Evolutionary conservation across 2,113 vertebrate species (phyloP), one percentile per base, ranked within the genome.

Genomic region (Climacteris rufus): DNA sequence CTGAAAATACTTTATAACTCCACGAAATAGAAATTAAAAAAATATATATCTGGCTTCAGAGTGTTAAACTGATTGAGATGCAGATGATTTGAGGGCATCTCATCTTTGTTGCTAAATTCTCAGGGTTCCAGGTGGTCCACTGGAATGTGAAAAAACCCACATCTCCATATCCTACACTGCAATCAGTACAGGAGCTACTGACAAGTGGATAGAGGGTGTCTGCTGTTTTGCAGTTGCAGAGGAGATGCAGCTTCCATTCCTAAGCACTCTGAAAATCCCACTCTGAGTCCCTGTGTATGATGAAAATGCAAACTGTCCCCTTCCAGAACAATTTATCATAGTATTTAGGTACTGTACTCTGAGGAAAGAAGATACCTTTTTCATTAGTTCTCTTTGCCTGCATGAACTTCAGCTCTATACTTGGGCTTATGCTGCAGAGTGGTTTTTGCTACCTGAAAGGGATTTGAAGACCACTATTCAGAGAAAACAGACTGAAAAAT

Each of bases 331-430:
- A n/a, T 63, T 76, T 42, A 53, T 4, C 40, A 11, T 16, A 15
- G 15, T 45, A 47, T 33, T 68, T 28, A 70, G 21, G 19, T 33
- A 25, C 13, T 59, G 24, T 9, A 47, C 9, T 28, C 31, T 17
- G 24, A 84, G 54, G 30, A 78, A 74, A 57, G 57, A 57, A 69
- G 35, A 42, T 0, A 28, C 10, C 13, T 59, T 69, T 31, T 57
- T 28, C 15, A 13, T 15, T 16, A 54, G 5, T 81, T 44, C 4
- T 57, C 25, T 15, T 66, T 78, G 25, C 11, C 35, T 18, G 3
- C 0, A 0, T 20, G 17, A 40, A 74, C 10, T 12, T 65, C 61
- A 64, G 39, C 13, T 49, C 66, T 76, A 1, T 11, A 8, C 24
- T 37, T 66, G 14, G 20, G 19, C 13, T 63, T 74, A 11, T 22